Percentiles rank a stretch among this genome's conserved stretches.
phyloP scores from a whole-genome alignment of 2,113 vertebrate species.

The Cottus gobio region DNA sequence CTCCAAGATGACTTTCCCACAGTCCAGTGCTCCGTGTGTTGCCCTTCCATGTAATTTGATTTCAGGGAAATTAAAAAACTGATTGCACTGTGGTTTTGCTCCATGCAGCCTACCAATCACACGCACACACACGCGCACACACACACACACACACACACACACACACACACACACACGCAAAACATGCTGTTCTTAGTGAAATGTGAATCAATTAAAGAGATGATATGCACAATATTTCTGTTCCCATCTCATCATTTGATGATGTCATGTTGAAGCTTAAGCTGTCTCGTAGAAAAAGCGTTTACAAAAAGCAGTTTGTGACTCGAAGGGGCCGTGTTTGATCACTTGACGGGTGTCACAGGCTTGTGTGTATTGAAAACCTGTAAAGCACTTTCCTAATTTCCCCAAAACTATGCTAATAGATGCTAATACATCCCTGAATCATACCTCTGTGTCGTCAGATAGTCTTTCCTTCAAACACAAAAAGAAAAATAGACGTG shows the following conservation, averaged over 20 bases:
- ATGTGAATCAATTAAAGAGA: slow-evolving; percentile 44
- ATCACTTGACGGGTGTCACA: not conserved
- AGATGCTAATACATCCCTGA: not conserved
- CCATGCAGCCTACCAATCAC: slow-evolving; percentile 24
- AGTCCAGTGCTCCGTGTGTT: slow-evolving; percentile 63
- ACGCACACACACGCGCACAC: not conserved
- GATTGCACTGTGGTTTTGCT: slow-evolving; percentile 65
- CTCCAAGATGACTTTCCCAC: slow-evolving; percentile 59
- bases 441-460: not conserved
- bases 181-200: slow-evolving; percentile 8
- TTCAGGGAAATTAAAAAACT: slow-evolving; percentile 76
- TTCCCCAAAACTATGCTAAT: too few relatives aligned
- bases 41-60: slow-evolving; percentile 72
- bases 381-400: not conserved
- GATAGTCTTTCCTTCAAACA: not conserved
- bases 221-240: slow-evolving; percentile 27
- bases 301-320: not conserved
- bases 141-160: not conserved
- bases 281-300: not conserved
- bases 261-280: slow-evolving; percentile 12
- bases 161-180: too few relatives aligned
- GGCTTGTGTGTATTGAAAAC: not conserved
- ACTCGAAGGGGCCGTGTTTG: not conserved
- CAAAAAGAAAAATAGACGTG: not conserved
- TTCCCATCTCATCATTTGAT: slow-evolving; percentile 22